These are phyloP conservation scores for Brachionus koreanus DNA, from an alignment of 1,140 invertebrate genomes.

Conservation along the genomic window DNA sequence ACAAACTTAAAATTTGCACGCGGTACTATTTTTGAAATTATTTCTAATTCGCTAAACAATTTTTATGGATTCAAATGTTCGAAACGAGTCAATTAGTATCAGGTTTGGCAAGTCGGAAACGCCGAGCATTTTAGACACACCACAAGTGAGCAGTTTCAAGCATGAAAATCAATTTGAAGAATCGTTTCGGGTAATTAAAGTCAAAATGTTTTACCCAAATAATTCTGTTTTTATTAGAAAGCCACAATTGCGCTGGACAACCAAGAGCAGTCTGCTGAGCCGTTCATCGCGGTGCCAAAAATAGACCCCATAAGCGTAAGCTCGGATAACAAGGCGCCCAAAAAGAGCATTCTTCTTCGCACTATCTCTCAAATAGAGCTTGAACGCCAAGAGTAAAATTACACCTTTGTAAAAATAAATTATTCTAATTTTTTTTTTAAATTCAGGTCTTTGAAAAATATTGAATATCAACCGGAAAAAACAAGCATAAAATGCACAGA, in stretches of 20 bases:
- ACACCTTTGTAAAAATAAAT: not conserved
- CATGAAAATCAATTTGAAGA: constrained; percentile 12
- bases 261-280: not conserved
- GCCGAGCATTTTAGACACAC: not conserved
- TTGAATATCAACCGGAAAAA: not conserved
- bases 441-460: not conserved
- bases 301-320: not conserved
- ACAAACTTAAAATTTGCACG: not conserved
- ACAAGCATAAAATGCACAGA: not conserved
- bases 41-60: not conserved
- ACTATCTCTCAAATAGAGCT: constrained; percentile 12
- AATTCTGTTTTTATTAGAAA: not conserved
- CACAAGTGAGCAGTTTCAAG: not conserved
- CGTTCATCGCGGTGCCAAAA: not conserved
- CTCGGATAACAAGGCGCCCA: not conserved
- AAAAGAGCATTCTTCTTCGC: constrained; percentile 3
- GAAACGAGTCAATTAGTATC: not conserved
- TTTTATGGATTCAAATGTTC: not conserved
- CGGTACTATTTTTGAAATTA: not conserved
- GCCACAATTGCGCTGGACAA: not conserved
- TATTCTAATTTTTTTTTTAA: not conserved
- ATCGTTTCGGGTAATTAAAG: not conserved
- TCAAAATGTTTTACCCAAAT: not conserved
- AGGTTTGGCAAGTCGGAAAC: not conserved
- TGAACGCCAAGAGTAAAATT: not conserved